Conservation (phyloP, 2,113 vertebrate genomes). For the Regulus satrapa region DNA sequence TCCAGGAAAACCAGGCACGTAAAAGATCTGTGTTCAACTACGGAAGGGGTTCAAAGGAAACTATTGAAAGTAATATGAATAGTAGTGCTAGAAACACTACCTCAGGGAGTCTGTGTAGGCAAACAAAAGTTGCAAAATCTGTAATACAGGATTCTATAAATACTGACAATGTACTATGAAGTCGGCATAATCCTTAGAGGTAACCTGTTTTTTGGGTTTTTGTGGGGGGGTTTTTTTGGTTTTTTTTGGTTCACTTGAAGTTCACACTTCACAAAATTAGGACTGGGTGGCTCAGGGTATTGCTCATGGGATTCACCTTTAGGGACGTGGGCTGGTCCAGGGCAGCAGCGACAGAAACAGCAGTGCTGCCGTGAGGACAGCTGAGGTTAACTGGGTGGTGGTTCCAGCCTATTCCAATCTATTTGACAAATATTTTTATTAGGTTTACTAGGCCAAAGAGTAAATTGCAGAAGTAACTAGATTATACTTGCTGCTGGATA, state of each 20-base stretch:
- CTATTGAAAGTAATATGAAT: not conserved
- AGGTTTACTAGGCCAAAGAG: not conserved
- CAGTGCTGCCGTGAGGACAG: not conserved
- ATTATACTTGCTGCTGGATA: not conserved
- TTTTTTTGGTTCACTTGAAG: not conserved
- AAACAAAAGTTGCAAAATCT: not conserved
- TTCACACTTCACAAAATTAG: not conserved
- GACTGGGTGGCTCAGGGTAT: not conserved
- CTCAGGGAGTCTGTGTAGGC: not conserved
- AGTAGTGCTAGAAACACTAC: not conserved
- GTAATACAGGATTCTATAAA: not conserved
- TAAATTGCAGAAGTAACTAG: constrained; percentile 1
- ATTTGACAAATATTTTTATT: not conserved
- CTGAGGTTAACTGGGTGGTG: not conserved
- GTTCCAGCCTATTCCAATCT: not conserved
- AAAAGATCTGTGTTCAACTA: not conserved
- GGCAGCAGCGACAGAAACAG: not conserved
- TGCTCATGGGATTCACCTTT: not conserved
- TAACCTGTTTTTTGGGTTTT: not conserved
- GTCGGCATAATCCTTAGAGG: not conserved
- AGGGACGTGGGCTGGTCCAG: fast-evolving
- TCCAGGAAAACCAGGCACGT: not conserved
- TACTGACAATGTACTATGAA: not conserved
- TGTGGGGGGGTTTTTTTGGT: not conserved
- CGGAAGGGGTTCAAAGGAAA: not conserved